A percentile compares a stretch with the other conserved stretches of the same genome.
phyloP scores from a whole-genome alignment of 2,888 invertebrate genomes.

The Horisme vitalbata region DNA sequence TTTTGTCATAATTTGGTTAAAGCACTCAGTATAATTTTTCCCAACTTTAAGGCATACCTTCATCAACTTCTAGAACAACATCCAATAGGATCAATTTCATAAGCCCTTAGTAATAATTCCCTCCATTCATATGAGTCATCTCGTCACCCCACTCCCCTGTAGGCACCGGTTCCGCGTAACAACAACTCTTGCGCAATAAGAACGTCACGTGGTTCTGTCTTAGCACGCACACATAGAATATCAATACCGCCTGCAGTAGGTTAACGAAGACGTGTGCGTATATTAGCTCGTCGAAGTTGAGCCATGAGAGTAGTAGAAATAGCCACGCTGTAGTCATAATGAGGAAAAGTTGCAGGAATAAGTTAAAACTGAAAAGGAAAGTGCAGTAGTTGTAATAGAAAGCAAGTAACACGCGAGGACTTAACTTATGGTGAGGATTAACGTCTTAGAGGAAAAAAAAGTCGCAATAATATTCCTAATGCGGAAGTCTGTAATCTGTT shows the following conservation, averaged over 20 bases:
- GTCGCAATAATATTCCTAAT: too few relatives aligned
- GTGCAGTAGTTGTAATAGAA: neutral
- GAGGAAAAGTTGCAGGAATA: conserved; percentile 88
- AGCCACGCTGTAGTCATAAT: conserved; percentile 91
- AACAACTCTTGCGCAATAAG: conserved; percentile 90
- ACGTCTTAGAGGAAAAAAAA: too few relatives aligned
- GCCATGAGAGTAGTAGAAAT: conserved; percentile 89
- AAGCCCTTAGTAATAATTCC: conserved; percentile 57
- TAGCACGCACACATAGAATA: conserved; percentile 90
- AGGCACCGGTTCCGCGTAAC: conserved; percentile 88
- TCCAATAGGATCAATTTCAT: too few relatives aligned
- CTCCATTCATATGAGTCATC: conserved; percentile 93
- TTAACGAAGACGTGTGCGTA: conserved; percentile 90
- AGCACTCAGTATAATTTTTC: too few relatives aligned
- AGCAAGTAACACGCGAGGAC: too few relatives aligned
- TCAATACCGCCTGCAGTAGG: conserved; percentile 87
- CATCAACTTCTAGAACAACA: too few relatives aligned
- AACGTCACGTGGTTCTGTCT: conserved; percentile 91
- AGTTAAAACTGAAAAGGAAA: conserved; percentile 86
- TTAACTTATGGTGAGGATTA: too few relatives aligned
- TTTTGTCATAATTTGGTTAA: too few relatives aligned
- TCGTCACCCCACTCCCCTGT: conserved; percentile 94
- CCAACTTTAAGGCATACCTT: too few relatives aligned
- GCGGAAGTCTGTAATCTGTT: too few relatives aligned
- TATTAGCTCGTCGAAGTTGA: conserved; percentile 87